Base-by-base conservation (phyloP, 1,140 invertebrate species). In the Samia ricini region DNA sequence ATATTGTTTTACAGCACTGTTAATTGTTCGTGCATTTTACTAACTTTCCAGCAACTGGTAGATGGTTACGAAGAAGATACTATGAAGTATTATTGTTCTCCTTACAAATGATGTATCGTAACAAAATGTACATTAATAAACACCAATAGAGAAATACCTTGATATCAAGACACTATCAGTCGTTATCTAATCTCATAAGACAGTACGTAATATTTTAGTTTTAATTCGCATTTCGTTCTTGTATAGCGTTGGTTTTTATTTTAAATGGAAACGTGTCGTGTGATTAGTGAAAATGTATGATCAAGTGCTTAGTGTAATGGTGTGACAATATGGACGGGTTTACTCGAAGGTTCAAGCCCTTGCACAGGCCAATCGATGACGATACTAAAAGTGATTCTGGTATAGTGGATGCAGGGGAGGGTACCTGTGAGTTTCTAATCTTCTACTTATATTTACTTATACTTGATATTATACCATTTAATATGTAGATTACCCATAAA, bases 101-200 rank as follows among this genome's bases (percentile, higher is more conserved):
- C 33, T 42, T 42, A 15, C 33, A 15, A 42, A 42, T 64, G 42
- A 57, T 61, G 42, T 64, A 56, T 49, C 63, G n/a, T 61, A 50
- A 64, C 24, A 55, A 65, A 65, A 63, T 59, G 51, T 54, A 61
- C 42, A 58, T 59, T 22, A 58, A 26, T 56, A 64, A 61, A 49
- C 58, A 74, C 72, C 60, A 66, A 63, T 63, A 60, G 66, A 63
- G 72, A 66, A 74, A 76, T 66, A 71, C 57, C 69, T 76, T 79
- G 85, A 88, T 86, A 86, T 83, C 71, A 69, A 63, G 49, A 66
- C 61, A 68, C 65, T 89, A 88, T 89, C 83, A 81, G 66, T 63
- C 69, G 64, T 69, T 89, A 89, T 89, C 87, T 89, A 79, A 88
- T 89, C 86, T 80, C 57, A 67, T 58, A 66, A 75, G 73, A 75